phyloP scores from a whole-genome alignment of 2,113 vertebrate genomes.

The Sorex fumeus region DNA sequence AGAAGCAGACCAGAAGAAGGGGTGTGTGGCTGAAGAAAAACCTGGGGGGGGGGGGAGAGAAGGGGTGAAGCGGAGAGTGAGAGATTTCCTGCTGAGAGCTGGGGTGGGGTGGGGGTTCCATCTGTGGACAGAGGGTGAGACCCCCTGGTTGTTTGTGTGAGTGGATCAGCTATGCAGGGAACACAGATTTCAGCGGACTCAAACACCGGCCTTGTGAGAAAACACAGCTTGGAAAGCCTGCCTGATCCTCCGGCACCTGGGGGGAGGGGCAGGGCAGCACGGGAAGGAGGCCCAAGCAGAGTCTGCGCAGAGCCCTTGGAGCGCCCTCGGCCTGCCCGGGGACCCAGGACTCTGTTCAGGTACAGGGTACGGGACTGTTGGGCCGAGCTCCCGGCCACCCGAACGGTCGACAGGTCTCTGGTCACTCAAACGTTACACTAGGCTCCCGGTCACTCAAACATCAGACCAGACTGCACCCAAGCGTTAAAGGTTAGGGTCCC shows the following conservation, averaged over 20 bases:
- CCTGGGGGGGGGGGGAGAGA: neutral
- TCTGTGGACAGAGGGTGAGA: neutral
- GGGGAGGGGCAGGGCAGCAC: neutral
- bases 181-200: neutral
- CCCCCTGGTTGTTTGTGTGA: no score
- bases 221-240: neutral
- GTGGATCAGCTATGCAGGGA: neutral
- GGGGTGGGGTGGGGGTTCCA: neutral
- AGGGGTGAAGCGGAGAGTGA: neutral
- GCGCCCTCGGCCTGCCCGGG: neutral
- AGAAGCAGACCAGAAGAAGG: neutral
- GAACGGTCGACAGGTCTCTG: no score
- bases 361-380: no score
- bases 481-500: no score
- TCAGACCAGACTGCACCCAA: no score
- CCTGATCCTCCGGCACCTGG: neutral
- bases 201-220: neutral
- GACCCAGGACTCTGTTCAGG: neutral
- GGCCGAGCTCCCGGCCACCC: no score
- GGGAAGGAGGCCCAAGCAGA: neutral
- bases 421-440: no score
- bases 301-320: neutral
- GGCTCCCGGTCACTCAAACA: no score
- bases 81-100: neutral
- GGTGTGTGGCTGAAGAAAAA: accelerated